Conservation (phyloP, 2,888 invertebrate genomes). For the Anorthoa munda region DNA sequence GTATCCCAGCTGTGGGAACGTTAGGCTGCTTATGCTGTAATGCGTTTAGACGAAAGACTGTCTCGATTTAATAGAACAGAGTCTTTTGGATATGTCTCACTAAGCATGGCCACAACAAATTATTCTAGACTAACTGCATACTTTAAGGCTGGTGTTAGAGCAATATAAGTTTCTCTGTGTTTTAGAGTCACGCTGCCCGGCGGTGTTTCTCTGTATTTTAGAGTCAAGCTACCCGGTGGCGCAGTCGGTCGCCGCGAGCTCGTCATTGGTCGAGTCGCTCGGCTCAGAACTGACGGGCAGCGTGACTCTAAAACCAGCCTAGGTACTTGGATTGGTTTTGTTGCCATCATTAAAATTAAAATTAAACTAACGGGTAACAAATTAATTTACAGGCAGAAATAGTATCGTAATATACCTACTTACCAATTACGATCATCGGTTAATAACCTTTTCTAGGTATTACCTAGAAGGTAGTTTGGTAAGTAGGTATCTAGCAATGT, state of each 20-base stretch:
- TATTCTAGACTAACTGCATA: background rate
- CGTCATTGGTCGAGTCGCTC: too few relatives aligned
- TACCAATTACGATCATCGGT: background rate
- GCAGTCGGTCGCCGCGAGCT: too few relatives aligned
- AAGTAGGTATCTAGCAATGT: slow-evolving; percentile 20
- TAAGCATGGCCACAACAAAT: background rate
- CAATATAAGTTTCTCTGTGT: too few relatives aligned
- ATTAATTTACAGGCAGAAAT: background rate
- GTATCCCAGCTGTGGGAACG: background rate
- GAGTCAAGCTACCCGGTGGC: too few relatives aligned
- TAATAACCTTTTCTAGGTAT: slow-evolving; percentile 19
- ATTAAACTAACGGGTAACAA: background rate
- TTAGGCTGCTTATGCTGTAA: background rate
- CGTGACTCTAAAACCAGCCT: too few relatives aligned
- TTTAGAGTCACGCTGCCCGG: too few relatives aligned
- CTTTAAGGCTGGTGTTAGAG: too few relatives aligned
- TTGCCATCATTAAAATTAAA: background rate
- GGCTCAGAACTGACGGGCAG: too few relatives aligned
- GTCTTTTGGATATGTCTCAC: background rate
- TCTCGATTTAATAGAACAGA: too few relatives aligned
- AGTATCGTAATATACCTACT: background rate
- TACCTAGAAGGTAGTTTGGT: slow-evolving; percentile 37
- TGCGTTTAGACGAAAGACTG: too few relatives aligned
- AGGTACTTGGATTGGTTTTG: background rate
- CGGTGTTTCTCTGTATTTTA: too few relatives aligned